phyloP scores from a whole-genome alignment of 2,113 vertebrate species.

The Mesembrinibis cayennensis region DNA sequence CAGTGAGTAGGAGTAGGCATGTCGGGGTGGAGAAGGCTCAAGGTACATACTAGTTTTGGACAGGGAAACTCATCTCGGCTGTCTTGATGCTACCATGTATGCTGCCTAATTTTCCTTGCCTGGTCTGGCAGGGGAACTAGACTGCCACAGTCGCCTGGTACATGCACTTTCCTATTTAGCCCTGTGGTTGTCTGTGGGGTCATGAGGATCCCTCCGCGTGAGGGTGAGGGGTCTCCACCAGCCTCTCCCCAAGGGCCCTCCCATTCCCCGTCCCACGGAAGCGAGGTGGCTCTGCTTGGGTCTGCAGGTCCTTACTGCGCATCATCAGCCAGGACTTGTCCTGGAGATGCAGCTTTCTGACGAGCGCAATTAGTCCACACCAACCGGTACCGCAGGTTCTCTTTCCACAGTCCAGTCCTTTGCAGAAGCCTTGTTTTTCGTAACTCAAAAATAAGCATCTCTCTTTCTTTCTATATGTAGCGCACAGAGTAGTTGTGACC shows the following conservation, averaged over 20 bases:
- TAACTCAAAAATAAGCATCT: not conserved
- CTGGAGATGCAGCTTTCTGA: not conserved
- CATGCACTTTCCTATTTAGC: not conserved
- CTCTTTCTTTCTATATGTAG: not conserved
- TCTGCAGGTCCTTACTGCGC: not conserved
- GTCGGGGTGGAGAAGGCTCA: not conserved
- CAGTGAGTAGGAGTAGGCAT: not conserved
- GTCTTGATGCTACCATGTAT: not conserved
- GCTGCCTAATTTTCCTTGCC: not conserved
- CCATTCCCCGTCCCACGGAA: not conserved
- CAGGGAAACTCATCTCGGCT: not conserved
- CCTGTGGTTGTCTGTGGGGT: not conserved
- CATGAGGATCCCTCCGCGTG: accelerated
- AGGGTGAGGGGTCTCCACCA: not conserved
- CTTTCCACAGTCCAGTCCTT: not conserved
- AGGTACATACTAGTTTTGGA: not conserved
- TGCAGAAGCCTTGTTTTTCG: not conserved
- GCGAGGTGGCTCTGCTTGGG: not conserved
- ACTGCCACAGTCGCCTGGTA: not conserved
- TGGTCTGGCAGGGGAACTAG: not conserved
- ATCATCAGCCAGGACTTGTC: not conserved
- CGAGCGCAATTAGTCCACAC: not conserved
- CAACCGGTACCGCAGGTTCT: not conserved
- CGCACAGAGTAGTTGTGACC: not conserved
- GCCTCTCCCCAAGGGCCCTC: not conserved